Evolutionary conservation across 2,888 invertebrate species (phyloP), one percentile per base, ranked within the genome.

Genomic region (Tetragnatha montana): DNA sequence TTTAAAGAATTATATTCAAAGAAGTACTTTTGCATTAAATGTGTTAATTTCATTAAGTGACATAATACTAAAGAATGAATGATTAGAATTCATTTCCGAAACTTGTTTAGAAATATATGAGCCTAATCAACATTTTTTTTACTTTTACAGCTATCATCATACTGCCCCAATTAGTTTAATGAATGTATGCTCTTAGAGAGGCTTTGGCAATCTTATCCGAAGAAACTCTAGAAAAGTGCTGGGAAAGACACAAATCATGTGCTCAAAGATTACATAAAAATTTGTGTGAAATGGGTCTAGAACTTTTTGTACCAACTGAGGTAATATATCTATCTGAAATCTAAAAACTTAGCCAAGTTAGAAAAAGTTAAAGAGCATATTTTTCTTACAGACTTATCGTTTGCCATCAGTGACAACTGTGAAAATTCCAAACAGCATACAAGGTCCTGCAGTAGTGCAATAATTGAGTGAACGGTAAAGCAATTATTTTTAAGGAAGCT

Each of bases 101-200:
- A n/a, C n/a, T n/a, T n/a, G n/a, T n/a, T n/a, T n/a, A n/a, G n/a
- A n/a, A n/a, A 35, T 35, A 35, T 35, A 4, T 35, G 35, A 35
- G 35, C 35, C 35, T 35, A 35, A 35, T 35, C 1, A 22, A 12
- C 21, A 0, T 19, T 21, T 21, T n/a, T n/a, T n/a, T 68, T 22
- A 12, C 12, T 78, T 49, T 49, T 50, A 12, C 14, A 60, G 79
- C 17, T 98, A 98, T 93, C 98, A 98, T 93, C 98, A 98, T 93
- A 98, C 98, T 0, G 95, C 96, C n/a, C 96, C 96, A n/a, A 95
- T 97, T 0, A 96, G 96, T 2, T 93, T 96, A 79, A 93, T n/a
- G n/a, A n/a, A n/a, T 98, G 0, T 98, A 96, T 94, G 97, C 96
- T 0, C 93, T 98, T 7, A 95, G 98, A 7, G 96, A 97, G 93